Evolutionary conservation across 23 tunicate species (phyloP).

Genomic region (Ciona savignyi): DNA sequence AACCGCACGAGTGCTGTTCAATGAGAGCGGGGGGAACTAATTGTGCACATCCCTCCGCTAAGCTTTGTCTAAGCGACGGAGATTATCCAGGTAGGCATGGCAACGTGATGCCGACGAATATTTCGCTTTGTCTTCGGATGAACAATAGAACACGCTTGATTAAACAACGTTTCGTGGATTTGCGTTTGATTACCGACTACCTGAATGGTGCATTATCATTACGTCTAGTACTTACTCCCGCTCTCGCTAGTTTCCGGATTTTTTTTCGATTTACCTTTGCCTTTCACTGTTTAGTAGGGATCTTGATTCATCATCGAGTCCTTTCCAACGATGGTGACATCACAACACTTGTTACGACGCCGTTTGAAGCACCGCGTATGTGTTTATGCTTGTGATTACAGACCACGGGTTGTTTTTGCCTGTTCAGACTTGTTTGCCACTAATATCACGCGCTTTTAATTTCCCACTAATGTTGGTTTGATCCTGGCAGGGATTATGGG

Average conservation of each 20-base stretch:
- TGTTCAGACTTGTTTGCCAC: background rate
- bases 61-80: background rate
- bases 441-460: background rate
- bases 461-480: background rate
- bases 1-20: slow-evolving; percentile 1
- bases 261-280: background rate
- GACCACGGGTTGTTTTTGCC: background rate
- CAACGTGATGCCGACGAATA: slow-evolving; percentile 1
- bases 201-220: background rate
- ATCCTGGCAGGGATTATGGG: background rate
- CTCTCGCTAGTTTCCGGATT: background rate
- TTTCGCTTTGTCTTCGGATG: background rate
- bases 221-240: background rate
- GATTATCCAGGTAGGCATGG: background rate
- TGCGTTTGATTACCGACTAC: background rate
- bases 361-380: background rate
- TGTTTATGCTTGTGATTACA: background rate
- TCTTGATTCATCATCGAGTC: no score
- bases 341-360: background rate
- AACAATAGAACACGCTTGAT: background rate
- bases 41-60: slow-evolving; percentile 1
- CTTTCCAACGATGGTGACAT: no score
- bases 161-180: slow-evolving; percentile 1
- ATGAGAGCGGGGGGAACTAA: background rate
- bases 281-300: background rate